Percentiles rank a stretch among this genome's conserved stretches.
phyloP scores from a whole-genome alignment of 2,113 vertebrate species.

The Actenoides hombroni region DNA sequence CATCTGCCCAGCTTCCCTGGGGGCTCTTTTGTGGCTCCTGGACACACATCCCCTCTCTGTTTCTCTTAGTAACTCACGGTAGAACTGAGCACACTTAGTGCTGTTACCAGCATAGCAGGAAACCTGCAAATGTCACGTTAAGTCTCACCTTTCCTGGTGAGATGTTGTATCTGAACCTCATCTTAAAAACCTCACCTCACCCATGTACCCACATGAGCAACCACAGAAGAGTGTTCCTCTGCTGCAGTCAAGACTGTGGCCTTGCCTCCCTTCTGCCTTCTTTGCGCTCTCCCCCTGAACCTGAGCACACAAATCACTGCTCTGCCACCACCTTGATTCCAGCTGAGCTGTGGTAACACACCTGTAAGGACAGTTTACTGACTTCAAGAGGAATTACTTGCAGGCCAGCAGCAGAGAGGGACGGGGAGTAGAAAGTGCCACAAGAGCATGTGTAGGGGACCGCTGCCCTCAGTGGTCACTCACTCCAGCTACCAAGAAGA shows the following conservation, averaged over 20 bases:
- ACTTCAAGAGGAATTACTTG: not conserved
- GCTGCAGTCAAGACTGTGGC: not conserved
- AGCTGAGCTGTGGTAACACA: not conserved
- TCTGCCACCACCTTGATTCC: not conserved
- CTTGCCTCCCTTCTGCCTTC: not conserved
- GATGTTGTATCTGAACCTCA: not conserved
- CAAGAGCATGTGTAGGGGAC: not conserved
- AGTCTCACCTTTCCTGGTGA: conserved; percentile 1
- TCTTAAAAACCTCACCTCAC: not conserved
- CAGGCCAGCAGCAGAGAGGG: not conserved
- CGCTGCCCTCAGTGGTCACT: not conserved
- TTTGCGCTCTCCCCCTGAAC: not conserved
- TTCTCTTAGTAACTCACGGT: not conserved
- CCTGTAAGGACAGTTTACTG: fast-evolving
- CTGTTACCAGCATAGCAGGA: not conserved
- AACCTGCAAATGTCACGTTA: not conserved
- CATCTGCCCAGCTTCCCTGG: not conserved
- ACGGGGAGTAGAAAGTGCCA: not conserved
- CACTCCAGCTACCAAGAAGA: not conserved
- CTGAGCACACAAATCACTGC: not conserved
- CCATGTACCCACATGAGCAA: not conserved
- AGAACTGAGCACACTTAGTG: not conserved
- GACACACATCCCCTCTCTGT: not conserved
- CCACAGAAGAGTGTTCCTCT: not conserved
- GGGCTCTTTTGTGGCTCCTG: not conserved